phyloP scores from a whole-genome alignment of 1,140 invertebrate genomes.

The Ceratina australensis region DNA sequence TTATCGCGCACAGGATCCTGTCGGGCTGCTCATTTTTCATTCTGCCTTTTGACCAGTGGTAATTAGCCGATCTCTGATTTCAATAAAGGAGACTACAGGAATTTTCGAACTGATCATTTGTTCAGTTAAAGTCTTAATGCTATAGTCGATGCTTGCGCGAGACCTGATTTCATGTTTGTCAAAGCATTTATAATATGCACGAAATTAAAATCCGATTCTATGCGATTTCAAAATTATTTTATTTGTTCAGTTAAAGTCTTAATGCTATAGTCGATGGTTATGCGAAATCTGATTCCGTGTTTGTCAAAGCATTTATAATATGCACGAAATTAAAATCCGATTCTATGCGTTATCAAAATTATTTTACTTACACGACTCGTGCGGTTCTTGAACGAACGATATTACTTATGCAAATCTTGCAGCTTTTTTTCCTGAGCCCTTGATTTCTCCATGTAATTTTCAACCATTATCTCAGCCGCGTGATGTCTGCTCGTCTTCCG shows the following conservation, averaged over 20 bases:
- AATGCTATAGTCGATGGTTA: background rate
- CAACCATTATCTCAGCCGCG: conserved; percentile 57
- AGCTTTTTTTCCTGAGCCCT: conserved; percentile 4
- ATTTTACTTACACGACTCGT: no score
- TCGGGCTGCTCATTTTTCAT: conserved; percentile 7
- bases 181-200: no score
- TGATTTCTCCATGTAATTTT: conserved; percentile 57
- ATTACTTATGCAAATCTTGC: conserved; percentile 53
- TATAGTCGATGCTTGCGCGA: background rate
- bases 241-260: background rate
- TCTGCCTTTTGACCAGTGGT: background rate
- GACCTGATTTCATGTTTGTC: no score
- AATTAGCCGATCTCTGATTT: conserved; percentile 23
- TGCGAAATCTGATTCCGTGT: no score
- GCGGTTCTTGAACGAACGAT: conserved; percentile 25
- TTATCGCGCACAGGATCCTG: background rate
- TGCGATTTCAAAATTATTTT: no score
- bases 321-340: no score
- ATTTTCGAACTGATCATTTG: background rate
- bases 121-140: background rate
- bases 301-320: no score
- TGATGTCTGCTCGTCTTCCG: conserved; percentile 39
- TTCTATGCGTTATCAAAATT: no score
- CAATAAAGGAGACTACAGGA: background rate
- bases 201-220: no score